Evolutionary conservation across 2,797 vertebrate species (phyloP).

Genomic region (Artibeus jamaicensis): DNA sequence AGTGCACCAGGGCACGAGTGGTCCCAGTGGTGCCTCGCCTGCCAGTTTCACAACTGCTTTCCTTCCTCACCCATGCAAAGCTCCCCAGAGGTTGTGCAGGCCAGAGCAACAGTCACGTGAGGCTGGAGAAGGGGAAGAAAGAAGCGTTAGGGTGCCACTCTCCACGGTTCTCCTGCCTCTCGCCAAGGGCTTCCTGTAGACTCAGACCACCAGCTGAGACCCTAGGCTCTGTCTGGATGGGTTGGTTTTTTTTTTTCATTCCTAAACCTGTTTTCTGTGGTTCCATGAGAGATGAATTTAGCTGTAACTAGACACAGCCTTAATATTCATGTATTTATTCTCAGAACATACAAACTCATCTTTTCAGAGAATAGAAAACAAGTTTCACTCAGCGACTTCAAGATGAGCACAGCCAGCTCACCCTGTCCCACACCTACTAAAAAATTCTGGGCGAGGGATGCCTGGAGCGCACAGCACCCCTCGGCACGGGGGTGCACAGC

Average conservation of each 20-base stretch:
- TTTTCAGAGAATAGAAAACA: conserved; percentile 76
- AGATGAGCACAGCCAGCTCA: conserved; percentile 51
- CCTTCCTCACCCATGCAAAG: background rate
- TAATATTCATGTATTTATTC: conserved; percentile 69
- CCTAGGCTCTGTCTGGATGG: background rate
- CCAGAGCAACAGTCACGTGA: background rate
- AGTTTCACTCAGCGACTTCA: conserved; percentile 69
- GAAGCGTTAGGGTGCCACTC: rapidly evolving
- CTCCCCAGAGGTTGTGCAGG: background rate
- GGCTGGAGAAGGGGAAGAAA: background rate
- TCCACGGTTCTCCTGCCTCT: background rate
- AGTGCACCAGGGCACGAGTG: no score
- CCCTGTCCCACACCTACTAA: conserved; percentile 42
- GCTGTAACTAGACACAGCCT: background rate
- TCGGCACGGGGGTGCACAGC: background rate
- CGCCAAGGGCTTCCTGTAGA: background rate
- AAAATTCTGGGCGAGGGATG: conserved; percentile 35
- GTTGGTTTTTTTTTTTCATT: background rate
- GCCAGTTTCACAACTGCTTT: background rate
- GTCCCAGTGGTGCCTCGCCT: background rate
- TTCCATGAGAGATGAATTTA: background rate
- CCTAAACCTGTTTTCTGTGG: background rate
- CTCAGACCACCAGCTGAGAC: background rate
- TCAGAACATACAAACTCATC: conserved; percentile 77
- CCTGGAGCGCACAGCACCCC: conserved; percentile 52